Base-by-base conservation (phyloP, 2,888 invertebrate species). In the Galerucella pusilla region DNA sequence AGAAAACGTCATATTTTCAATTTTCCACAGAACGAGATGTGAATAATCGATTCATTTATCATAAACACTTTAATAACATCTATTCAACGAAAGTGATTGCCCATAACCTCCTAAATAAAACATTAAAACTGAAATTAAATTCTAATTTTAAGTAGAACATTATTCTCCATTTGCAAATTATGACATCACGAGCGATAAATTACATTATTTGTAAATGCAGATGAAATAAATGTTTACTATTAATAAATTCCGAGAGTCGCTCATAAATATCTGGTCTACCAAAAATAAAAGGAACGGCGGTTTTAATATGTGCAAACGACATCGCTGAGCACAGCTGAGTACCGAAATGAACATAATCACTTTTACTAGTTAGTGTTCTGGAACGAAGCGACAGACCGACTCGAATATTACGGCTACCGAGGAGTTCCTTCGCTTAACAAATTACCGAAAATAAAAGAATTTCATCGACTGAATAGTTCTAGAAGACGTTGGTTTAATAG, bases 311-410 rank as follows among this genome's bases (percentile, higher is more conserved):
- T 80, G 80, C 77, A 80, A 81, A 81, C 80, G 78, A 77, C 72
- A 72, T 68, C 73, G 74, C 68, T 74, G 73, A 71, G 80, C 80
- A 79, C 80, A 80, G 80, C 80, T 76, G 79, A 79, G 75, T 73
- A 76, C 75, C 78, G 77, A 81, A 80, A 81, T 80, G 78, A 78
- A 81, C 64, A 80, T 81, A 80, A 81, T 81, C 81, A 81, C 81
- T 81, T 82, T 81, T 78, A 77, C 81, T 80, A 78, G 78, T 80
- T 79, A 81, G 80, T 81, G 82, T 81, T 80, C 79, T 78, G 82
- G 80, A 74, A 77, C 81, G 80, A 78, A 80, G 81, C 81, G 81
- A 78, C 78, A 80, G 81, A 80, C 80, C 81, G 81, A 76, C 79
- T 79, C 81, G 71, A 76, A 76, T 68, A 72, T 77, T 77, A 76